These are phyloP conservation scores for Chiloscyllium punctatum DNA, from an alignment of 2,797 vertebrate species.

Conservation along the genomic window DNA sequence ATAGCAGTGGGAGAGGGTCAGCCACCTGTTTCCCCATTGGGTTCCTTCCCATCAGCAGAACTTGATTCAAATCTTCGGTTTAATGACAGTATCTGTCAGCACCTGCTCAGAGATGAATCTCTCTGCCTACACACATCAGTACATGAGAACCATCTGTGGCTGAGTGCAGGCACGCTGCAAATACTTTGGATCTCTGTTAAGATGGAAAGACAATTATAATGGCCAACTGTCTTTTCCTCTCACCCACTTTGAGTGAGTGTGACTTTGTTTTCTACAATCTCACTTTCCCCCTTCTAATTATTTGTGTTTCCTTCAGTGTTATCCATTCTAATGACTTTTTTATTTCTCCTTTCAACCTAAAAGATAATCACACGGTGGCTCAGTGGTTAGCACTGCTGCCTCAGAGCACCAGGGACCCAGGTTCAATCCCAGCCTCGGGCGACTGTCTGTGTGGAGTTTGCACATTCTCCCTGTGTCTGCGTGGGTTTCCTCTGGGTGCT, in stretches of 20 bases:
- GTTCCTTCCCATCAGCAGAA: neutral
- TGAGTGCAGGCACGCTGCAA: constrained; percentile 24
- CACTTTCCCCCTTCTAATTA: neutral
- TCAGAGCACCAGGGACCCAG: too few relatives aligned
- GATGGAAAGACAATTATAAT: neutral
- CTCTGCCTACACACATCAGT: neutral
- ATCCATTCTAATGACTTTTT: neutral
- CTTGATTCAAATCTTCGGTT: constrained; percentile 11
- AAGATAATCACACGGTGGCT: too few relatives aligned
- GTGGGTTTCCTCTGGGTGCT: too few relatives aligned
- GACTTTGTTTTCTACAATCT: neutral
- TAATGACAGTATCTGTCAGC: constrained; percentile 31
- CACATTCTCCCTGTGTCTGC: too few relatives aligned
- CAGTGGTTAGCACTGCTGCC: too few relatives aligned
- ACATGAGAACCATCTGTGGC: constrained; percentile 23
- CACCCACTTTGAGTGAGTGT: neutral
- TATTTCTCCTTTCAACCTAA: neutral
- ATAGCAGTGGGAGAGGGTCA: neutral
- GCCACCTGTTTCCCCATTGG: constrained; percentile 13
- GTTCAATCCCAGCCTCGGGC: too few relatives aligned
- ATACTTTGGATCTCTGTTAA: neutral
- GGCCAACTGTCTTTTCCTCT: neutral
- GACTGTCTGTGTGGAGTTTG: too few relatives aligned
- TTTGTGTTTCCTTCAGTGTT: neutral
- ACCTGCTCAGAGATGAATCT: neutral